These are phyloP conservation scores for Zaprionus nigranus DNA, from an alignment of 1,140 invertebrate species.

Conservation along the genomic window DNA sequence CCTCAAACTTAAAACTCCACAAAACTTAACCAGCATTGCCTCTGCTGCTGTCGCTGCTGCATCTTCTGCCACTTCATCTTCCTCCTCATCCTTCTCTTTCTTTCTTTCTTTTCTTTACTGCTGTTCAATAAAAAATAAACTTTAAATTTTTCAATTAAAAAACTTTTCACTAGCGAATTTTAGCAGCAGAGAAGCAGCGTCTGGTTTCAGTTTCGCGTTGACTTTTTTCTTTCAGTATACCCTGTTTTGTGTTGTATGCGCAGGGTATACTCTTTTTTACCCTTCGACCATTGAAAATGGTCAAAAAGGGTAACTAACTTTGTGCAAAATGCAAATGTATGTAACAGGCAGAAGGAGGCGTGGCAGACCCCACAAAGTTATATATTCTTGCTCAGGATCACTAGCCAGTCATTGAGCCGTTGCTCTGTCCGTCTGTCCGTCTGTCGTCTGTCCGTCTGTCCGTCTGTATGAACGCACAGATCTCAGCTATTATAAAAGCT, in stretches of 20 bases:
- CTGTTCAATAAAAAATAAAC: constrained; percentile 72
- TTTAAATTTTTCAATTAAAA: constrained; percentile 80
- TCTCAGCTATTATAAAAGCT: no score
- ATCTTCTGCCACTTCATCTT: constrained; percentile 2
- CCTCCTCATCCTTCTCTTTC: not conserved
- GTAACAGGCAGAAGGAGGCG: no score
- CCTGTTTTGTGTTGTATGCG: no score
- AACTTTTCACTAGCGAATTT: constrained; percentile 72
- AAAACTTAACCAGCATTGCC: constrained; percentile 12
- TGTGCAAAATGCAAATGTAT: no score
- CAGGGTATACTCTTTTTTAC: not conserved
- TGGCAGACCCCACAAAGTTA: no score
- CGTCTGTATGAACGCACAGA: no score
- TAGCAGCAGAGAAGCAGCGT: not conserved
- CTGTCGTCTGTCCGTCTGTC: no score
- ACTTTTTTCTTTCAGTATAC: constrained; percentile 5
- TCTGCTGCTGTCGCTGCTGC: not conserved
- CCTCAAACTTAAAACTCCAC: constrained; percentile 21
- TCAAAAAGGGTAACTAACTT: no score
- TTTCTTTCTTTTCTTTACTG: not conserved
- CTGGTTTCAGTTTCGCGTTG: constrained; percentile 37
- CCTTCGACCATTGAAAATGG: no score
- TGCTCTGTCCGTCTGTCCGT: no score
- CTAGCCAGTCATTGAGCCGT: no score
- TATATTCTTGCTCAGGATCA: no score